These are phyloP conservation scores for Sipha maydis DNA, from an alignment of 2,888 invertebrate genomes.

Conservation along the genomic window DNA sequence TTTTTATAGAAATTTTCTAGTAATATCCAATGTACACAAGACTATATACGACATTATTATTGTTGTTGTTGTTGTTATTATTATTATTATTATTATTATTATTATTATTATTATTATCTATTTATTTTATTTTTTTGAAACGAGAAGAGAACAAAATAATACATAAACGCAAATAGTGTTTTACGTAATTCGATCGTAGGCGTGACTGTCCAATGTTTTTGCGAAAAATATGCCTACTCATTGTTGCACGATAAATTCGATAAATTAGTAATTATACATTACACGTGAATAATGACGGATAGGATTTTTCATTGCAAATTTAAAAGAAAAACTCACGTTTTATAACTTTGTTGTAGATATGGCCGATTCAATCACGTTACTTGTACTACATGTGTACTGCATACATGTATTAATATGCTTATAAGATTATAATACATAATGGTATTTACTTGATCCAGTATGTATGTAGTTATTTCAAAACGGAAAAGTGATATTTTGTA, in stretches of 20 bases:
- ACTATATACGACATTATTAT: background rate
- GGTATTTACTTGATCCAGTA: no score
- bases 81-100: background rate
- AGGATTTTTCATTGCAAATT: slow-evolving; percentile 8
- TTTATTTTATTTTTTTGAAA: background rate
- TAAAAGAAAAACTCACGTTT: background rate
- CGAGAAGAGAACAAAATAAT: slow-evolving; percentile 2
- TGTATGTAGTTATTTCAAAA: background rate
- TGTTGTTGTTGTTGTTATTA: background rate
- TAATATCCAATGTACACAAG: no score
- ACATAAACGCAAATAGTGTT: background rate
- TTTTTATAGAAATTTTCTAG: no score
- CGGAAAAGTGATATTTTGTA: background rate
- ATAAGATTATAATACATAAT: no score
- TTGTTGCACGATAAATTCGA: slow-evolving; percentile 38
- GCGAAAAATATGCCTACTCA: slow-evolving; percentile 1
- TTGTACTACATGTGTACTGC: background rate
- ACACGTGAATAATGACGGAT: background rate
- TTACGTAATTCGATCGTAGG: slow-evolving; percentile 27
- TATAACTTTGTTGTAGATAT: background rate
- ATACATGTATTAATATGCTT: background rate
- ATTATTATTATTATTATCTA: background rate
- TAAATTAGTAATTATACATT: slow-evolving; percentile 43
- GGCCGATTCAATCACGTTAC: background rate
- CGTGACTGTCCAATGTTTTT: slow-evolving; percentile 27